Percentiles rank a stretch among this genome's conserved stretches.
Conservation (phyloP, 1,140 invertebrate genomes). For the Phymorhynchus buccinoides region DNA sequence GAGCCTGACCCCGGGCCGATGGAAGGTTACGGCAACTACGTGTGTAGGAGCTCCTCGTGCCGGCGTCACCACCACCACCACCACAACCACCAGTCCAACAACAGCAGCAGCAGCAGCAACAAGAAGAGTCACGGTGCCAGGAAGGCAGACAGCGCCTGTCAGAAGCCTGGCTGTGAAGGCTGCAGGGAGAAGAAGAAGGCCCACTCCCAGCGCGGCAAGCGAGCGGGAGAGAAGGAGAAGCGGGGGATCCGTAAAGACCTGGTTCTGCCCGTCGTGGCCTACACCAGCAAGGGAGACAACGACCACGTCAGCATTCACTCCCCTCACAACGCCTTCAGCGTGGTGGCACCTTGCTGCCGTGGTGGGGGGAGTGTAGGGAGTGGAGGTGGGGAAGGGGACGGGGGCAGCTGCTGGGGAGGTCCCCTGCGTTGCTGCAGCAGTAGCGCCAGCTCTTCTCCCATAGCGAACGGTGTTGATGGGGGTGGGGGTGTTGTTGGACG, state of each 20-base stretch:
- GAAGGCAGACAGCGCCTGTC: neutral
- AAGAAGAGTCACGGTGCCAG: neutral
- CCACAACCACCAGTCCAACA: neutral
- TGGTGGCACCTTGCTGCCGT: neutral
- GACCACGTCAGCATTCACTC: conserved; percentile 32
- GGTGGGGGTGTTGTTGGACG: too few species aligned
- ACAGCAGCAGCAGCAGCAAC: neutral
- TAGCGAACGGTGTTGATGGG: neutral
- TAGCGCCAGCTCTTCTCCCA: conserved; percentile 26
- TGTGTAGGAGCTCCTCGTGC: neutral
- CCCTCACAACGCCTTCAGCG: neutral
- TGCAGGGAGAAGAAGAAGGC: neutral
- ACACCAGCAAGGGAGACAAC: conserved; percentile 13
- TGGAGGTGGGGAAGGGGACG: neutral
- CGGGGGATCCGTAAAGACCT: neutral
- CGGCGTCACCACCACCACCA: neutral
- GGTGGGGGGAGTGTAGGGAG: neutral
- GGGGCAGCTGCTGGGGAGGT: conserved; percentile 12
- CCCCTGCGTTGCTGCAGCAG: conserved; percentile 24
- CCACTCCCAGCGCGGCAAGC: neutral
- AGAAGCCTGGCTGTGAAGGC: conserved; percentile 20
- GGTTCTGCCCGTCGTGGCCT: conserved; percentile 23
- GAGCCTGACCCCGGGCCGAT: neutral
- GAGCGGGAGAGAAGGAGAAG: neutral
- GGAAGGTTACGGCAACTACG: too few species aligned